phyloP scores from a whole-genome alignment of 2,888 invertebrate genomes.

The Folsomia manolachei region DNA sequence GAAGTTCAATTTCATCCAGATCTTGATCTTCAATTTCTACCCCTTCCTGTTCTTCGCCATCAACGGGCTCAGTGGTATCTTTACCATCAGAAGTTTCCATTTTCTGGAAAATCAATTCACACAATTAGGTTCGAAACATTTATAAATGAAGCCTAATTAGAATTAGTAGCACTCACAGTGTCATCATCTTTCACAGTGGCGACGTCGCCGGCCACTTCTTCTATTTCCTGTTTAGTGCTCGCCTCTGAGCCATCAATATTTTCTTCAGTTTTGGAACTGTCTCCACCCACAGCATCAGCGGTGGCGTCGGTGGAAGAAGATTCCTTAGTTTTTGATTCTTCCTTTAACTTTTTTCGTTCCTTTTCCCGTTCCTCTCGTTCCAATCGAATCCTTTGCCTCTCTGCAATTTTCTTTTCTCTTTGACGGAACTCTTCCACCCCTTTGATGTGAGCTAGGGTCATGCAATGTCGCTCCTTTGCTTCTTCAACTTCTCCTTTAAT shows the following conservation, averaged over 20 bases:
- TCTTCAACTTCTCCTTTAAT: conserved; percentile 45
- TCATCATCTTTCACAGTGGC: too few relatives aligned
- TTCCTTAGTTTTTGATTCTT: neutral
- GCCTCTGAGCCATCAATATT: neutral
- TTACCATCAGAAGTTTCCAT: neutral
- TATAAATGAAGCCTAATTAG: too few relatives aligned
- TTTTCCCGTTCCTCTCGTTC: conserved; percentile 33
- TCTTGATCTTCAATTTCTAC: conserved; percentile 39
- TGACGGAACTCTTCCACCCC: conserved; percentile 45
- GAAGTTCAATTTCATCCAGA: conserved; percentile 50
- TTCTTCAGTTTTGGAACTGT: neutral
- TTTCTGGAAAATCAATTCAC: neutral
- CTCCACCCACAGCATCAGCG: conserved; percentile 4
- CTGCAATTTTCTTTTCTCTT: conserved; percentile 31
- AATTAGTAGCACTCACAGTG: too few relatives aligned
- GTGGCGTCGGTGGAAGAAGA: neutral
- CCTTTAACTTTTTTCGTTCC: conserved; percentile 22
- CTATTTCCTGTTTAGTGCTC: conserved; percentile 18
- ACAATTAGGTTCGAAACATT: too few relatives aligned
- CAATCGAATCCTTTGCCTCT: conserved; percentile 32
- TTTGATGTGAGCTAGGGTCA: conserved; percentile 47
- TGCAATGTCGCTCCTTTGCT: conserved; percentile 43
- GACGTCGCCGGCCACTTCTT: too few relatives aligned
- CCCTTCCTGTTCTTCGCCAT: conserved; percentile 11
- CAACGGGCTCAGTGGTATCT: neutral